Conservation (phyloP, 2,888 invertebrate genomes). For the Lypha dubia region DNA sequence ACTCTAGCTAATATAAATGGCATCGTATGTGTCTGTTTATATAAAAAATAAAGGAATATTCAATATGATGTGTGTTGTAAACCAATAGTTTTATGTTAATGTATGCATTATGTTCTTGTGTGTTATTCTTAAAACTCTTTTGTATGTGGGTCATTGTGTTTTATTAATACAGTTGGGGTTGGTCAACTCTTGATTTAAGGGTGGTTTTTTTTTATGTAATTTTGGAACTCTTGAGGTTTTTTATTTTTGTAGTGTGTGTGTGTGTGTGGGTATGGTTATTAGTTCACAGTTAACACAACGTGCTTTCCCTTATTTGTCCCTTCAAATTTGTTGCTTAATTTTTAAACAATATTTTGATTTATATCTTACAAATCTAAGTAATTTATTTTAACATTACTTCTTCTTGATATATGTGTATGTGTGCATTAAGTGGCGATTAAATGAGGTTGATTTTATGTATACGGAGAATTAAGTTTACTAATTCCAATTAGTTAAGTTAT, state of each 20-base stretch:
- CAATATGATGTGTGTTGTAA: slow-evolving; percentile 42
- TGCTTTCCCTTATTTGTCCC: slow-evolving; percentile 48
- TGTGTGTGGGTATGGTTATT: slow-evolving; percentile 14
- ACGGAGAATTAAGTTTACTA: not conserved
- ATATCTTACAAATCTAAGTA: slow-evolving; percentile 35
- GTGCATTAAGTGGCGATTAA: not conserved
- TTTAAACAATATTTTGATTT: slow-evolving; percentile 64
- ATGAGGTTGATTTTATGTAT: not conserved
- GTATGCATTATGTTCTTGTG: slow-evolving; percentile 2
- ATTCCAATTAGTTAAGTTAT: not conserved
- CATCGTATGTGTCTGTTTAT: not conserved
- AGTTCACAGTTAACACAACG: slow-evolving; percentile 14
- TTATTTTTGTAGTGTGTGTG: not conserved
- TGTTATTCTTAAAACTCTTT: not conserved
- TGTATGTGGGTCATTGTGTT: slow-evolving; percentile 30
- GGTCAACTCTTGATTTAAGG: slow-evolving; percentile 49
- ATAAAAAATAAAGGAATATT: not conserved
- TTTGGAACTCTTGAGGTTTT: too few relatives aligned
- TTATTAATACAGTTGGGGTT: slow-evolving; percentile 41
- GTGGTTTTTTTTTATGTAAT: slow-evolving; percentile 45
- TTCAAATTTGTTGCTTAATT: slow-evolving; percentile 66
- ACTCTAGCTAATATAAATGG: not conserved
- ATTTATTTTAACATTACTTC: not conserved
- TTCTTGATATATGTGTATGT: not conserved
- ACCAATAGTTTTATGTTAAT: slow-evolving; percentile 52